phyloP scores from a whole-genome alignment of 2,888 invertebrate genomes.

The Andrena chrysosceles region DNA sequence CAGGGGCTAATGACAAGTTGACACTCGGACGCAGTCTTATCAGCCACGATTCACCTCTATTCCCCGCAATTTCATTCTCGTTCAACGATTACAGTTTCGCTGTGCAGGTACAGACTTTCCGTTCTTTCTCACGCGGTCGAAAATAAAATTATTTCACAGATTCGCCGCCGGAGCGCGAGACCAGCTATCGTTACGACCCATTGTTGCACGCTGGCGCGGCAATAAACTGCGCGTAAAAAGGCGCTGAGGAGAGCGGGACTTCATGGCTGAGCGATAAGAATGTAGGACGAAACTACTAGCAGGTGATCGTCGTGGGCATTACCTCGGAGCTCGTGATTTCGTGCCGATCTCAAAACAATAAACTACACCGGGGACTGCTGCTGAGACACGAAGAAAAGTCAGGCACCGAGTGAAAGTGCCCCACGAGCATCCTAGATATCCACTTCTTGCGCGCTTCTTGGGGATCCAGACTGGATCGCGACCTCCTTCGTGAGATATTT shows the following conservation, averaged over 20 bases:
- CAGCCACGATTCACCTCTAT: not conserved
- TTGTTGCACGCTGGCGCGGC: slow-evolving; percentile 35
- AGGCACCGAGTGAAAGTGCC: slow-evolving; percentile 68
- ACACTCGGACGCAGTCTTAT: slow-evolving; percentile 7
- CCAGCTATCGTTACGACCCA: slow-evolving; percentile 57
- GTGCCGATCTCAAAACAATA: slow-evolving; percentile 67
- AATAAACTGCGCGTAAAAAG: slow-evolving; percentile 52
- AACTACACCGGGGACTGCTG: slow-evolving; percentile 55
- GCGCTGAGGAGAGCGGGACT: slow-evolving; percentile 15
- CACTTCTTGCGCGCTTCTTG: slow-evolving; percentile 13
- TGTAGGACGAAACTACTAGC: slow-evolving; percentile 64
- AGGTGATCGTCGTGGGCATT: slow-evolving; percentile 66
- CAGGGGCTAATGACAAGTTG: slow-evolving; percentile 28
- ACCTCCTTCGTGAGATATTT: slow-evolving; percentile 43
- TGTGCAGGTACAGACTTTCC: not conserved
- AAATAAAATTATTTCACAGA: slow-evolving; percentile 55
- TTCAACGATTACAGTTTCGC: not conserved
- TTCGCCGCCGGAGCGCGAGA: slow-evolving; percentile 8
- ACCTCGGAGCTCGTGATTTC: slow-evolving; percentile 67
- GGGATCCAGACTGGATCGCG: slow-evolving; percentile 30
- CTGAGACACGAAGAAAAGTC: slow-evolving; percentile 62
- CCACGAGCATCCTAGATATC: slow-evolving; percentile 56
- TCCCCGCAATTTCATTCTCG: not conserved
- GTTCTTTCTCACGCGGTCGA: slow-evolving; percentile 55
- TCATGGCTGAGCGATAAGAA: slow-evolving; percentile 49